Evolutionary conservation across 2,888 invertebrate species (phyloP).

Genomic region (Dryomyza anilis): DNA sequence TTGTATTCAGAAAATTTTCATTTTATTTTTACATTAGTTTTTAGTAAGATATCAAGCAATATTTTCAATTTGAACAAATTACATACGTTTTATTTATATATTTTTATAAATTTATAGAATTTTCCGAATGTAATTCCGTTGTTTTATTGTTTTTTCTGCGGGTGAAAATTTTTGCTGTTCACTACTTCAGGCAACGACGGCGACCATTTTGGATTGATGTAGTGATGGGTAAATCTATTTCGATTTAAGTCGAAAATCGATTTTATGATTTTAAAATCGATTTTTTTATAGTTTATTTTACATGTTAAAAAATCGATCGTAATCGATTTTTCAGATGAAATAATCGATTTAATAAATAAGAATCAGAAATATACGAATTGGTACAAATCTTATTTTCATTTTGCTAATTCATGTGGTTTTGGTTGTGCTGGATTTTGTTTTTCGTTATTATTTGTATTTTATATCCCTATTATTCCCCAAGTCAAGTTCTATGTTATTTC

Average conservation of each 20-base stretch:
- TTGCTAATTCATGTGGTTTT: no score
- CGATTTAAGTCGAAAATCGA: no score
- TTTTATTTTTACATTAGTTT: constrained; percentile 38
- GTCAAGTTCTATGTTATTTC: no score
- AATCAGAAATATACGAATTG: no score
- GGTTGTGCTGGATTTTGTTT: no score
- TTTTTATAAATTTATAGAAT: constrained; percentile 10
- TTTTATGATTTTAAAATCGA: no score
- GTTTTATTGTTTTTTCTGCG: constrained; percentile 8
- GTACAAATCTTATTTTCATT: no score
- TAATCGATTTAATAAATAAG: not conserved
- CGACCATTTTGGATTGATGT: constrained; percentile 11
- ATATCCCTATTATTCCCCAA: no score
- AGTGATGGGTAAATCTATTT: no score
- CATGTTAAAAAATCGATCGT: not conserved
- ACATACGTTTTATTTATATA: constrained; percentile 42
- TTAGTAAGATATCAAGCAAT: constrained; percentile 43
- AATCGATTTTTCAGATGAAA: not conserved
- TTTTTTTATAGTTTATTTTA: no score
- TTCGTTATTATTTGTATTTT: no score
- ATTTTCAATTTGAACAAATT: constrained; percentile 45
- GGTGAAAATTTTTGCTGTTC: not conserved
- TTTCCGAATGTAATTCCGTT: constrained; percentile 4
- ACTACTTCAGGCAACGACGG: not conserved
- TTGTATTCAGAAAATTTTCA: constrained; percentile 2